Conservation (phyloP, 2,113 vertebrate genomes). For the Thymallus thymallus region DNA sequence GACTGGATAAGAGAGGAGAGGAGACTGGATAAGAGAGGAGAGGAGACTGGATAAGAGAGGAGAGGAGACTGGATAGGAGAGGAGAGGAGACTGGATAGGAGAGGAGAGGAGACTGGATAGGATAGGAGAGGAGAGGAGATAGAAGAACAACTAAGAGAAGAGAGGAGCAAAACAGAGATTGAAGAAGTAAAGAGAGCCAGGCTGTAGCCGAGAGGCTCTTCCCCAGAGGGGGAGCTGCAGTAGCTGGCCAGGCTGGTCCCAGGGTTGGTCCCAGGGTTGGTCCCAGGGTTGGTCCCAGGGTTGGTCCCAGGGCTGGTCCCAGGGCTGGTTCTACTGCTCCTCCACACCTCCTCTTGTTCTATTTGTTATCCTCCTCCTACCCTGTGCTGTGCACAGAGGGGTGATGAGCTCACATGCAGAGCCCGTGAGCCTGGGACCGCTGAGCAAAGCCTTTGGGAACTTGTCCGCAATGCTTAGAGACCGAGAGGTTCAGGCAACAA, state of each 20-base stretch:
- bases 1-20: background rate
- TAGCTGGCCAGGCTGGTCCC: conserved; percentile 59
- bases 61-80: too few relatives aligned
- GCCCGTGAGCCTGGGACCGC: conserved; percentile 58
- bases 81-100: background rate
- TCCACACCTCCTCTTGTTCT: conserved; percentile 59
- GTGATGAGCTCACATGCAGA: conserved; percentile 78
- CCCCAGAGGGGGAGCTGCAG: conserved; percentile 70
- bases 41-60: background rate
- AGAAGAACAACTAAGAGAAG: conserved; percentile 11
- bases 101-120: background rate
- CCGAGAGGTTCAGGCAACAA: conserved; percentile 50
- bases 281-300: conserved; percentile 75
- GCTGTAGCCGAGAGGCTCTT: conserved; percentile 63
- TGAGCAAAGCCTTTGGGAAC: conserved; percentile 46
- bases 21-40: background rate
- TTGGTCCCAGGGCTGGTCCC: conserved; percentile 71
- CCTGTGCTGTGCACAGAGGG: conserved; percentile 60
- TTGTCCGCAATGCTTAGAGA: conserved; percentile 39
- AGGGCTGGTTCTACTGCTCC: conserved; percentile 74
- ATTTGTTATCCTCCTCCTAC: conserved; percentile 52
- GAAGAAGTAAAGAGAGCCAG: conserved; percentile 39
- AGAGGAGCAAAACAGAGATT: background rate
- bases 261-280: conserved; percentile 71
- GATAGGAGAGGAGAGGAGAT: conserved; percentile 16